Evolutionary conservation across 2,797 vertebrate species (phyloP).

Genomic region (Catamblyrhynchus diadema): DNA sequence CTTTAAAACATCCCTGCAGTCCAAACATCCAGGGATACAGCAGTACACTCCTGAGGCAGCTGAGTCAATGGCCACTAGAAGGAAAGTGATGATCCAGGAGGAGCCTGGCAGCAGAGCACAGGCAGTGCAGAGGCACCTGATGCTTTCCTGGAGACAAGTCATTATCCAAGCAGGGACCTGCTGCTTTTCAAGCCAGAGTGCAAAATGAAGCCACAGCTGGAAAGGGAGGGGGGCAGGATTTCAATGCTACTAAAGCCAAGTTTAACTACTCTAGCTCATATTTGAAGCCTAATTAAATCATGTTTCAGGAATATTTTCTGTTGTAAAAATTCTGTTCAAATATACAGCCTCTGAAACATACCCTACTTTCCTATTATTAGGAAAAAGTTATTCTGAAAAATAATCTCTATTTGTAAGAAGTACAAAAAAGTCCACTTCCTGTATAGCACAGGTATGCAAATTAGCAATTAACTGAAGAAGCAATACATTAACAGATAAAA

Average conservation of each 20-base stretch:
- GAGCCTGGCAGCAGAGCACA: background rate
- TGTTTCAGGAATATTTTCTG: background rate
- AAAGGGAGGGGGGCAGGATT: background rate
- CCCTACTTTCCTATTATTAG: background rate
- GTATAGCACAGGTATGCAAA: background rate
- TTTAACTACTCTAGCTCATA: background rate
- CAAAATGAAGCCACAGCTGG: background rate
- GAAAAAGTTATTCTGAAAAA: background rate
- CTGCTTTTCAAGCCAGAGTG: background rate
- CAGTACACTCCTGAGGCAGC: background rate
- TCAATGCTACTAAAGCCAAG: background rate
- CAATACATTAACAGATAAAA: background rate
- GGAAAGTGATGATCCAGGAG: background rate
- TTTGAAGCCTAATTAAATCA: background rate
- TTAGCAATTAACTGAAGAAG: background rate
- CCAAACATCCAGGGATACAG: background rate
- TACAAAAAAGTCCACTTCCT: background rate
- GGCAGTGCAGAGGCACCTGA: background rate
- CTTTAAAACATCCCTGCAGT: background rate
- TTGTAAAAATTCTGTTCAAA: background rate
- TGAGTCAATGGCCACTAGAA: fast-evolving
- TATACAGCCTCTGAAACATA: background rate
- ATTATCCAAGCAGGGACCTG: background rate
- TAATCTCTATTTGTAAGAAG: background rate
- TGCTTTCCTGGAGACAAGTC: background rate